These are phyloP conservation scores for Oligia fasciuncula DNA, from an alignment of 2,888 invertebrate species.

Conservation along the genomic window DNA sequence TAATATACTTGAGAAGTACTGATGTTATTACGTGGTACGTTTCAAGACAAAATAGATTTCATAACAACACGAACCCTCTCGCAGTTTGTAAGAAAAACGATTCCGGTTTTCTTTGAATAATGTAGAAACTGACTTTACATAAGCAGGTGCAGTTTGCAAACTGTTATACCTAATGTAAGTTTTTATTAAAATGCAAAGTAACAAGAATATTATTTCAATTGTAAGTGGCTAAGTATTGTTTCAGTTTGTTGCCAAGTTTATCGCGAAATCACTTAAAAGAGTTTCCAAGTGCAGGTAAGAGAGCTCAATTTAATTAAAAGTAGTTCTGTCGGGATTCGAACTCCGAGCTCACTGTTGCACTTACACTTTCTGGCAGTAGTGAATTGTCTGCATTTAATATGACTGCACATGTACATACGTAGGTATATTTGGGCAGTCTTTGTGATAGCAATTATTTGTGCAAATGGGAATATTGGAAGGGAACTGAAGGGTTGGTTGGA, in stretches of 20 bases:
- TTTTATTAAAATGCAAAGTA: slow-evolving; percentile 71
- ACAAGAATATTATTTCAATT: slow-evolving; percentile 67
- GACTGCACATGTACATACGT: not conserved
- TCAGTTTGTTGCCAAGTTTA: slow-evolving; percentile 79
- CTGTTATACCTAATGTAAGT: slow-evolving; percentile 59
- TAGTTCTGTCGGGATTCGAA: slow-evolving; percentile 74
- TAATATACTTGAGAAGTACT: not conserved
- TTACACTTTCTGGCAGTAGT: slow-evolving; percentile 49
- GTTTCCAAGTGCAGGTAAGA: slow-evolving; percentile 78
- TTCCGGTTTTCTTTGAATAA: slow-evolving; percentile 55
- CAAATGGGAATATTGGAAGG: not conserved
- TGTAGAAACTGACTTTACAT: slow-evolving; percentile 52
- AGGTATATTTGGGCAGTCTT: not conserved
- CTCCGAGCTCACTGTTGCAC: slow-evolving; percentile 60
- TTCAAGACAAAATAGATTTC: slow-evolving; percentile 20
- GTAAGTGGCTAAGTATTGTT: slow-evolving; percentile 78
- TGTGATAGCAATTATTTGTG: not conserved
- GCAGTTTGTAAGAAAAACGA: slow-evolving; percentile 48
- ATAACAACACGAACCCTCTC: slow-evolving; percentile 24
- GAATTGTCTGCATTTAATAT: slow-evolving; percentile 28
- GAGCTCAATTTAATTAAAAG: slow-evolving; percentile 82
- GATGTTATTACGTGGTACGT: slow-evolving; percentile 4
- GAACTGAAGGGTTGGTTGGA: not conserved
- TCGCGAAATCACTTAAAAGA: slow-evolving; percentile 81
- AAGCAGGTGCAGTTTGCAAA: slow-evolving; percentile 59